Evolutionary conservation across 53 echinoderm and acorn worm species (phyloP), one percentile per base, ranked within the genome.

Genomic region (Holothuria leucospilota): DNA sequence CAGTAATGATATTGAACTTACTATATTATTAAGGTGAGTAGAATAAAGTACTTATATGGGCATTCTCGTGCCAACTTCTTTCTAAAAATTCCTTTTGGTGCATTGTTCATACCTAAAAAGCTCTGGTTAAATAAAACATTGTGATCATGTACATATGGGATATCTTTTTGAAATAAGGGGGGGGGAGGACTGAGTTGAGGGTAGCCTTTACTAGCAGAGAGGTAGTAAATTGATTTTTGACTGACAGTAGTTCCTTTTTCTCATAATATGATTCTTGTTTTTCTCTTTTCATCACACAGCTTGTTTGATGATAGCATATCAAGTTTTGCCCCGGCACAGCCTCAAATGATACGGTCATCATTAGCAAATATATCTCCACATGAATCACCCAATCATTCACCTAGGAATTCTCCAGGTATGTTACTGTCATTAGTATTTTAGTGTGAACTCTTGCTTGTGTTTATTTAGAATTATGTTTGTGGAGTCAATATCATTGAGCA

Each of bases 301-400:
- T 86, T 98, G 60, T 98, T 98, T 88, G 94, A 99, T 77, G 95
- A 99, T 29, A 91, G 92, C 67, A 95, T 99, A 38, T 90, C 92
- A 89, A 95, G 92, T 77, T 99, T 95, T 69, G 90, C 92, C 61
- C 95, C 99, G 12, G 89, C 78, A 66, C 86, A 85, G 24, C 81
- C 82, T 14, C 92, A 90, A 62, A 75, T 88, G 67, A 81, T 93
- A 29, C 69, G 95, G 42, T 91, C 99, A 0, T 80, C 98, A 24
- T 74, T 95, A 70, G 92, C 89, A 71, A 93, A 91, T 60, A 93
- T 93, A 39, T 94, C 99, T 68, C 95, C 99, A 0, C 92, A 93
- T 53, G 88, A 91, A 84, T 94, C 96, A 39, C 96, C 96, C 7
- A 92, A 94, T 75, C 96, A 93, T 0, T 96, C 96, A 0, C 96